phyloP scores from a whole-genome alignment of 2,797 vertebrate species.

The Gymnothorax javanicus region DNA sequence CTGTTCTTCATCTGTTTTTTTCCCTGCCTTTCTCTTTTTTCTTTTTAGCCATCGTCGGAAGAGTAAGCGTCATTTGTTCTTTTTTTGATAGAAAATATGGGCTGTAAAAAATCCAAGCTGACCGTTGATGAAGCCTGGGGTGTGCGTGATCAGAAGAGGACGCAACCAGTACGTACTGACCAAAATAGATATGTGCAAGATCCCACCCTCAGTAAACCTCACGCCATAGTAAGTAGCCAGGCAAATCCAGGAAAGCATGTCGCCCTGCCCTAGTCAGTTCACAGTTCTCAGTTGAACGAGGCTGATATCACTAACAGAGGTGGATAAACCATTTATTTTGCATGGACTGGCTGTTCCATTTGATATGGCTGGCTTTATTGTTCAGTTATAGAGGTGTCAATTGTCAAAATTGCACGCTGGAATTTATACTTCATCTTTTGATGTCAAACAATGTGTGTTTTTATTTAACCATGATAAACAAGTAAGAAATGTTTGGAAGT shows the following conservation, averaged over 20 bases:
- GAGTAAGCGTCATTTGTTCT: conserved; percentile 41
- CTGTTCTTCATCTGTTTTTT: not conserved
- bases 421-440: not conserved
- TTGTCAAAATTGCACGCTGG: not conserved
- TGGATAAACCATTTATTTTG: not conserved
- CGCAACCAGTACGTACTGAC: conserved; percentile 83
- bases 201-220: conserved; percentile 82
- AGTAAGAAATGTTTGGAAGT: not conserved
- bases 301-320: not conserved
- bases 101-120: conserved; percentile 83
- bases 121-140: conserved; percentile 71
- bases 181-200: conserved; percentile 86
- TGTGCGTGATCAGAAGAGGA: conserved; percentile 73
- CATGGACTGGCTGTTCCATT: not conserved
- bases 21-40: not conserved
- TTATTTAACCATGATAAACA: not conserved
- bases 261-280: not conserved
- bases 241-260: conserved; percentile 11
- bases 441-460: not conserved
- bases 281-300: not conserved
- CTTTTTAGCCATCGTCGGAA: not conserved
- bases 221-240: conserved; percentile 86
- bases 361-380: not conserved
- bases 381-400: not conserved
- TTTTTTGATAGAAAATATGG: conserved; percentile 83